Evolutionary conservation across 2,113 vertebrate species (phyloP).

Genomic region (Arothron firmamentum): DNA sequence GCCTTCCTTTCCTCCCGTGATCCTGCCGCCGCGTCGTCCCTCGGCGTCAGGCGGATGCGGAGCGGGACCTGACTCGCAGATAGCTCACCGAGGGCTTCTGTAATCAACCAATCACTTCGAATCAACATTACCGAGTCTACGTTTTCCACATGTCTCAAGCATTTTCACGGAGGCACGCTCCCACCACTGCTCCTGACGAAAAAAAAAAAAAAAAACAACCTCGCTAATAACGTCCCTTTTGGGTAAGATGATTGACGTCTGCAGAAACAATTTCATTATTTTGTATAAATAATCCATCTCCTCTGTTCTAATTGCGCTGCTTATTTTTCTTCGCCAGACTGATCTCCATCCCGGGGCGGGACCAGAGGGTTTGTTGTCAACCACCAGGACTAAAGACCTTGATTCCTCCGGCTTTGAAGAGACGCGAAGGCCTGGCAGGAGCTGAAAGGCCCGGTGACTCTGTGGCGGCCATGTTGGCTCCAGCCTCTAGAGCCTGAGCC

Average conservation of each 20-base stretch:
- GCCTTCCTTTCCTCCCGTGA: conserved; percentile 15
- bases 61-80: conserved; percentile 50
- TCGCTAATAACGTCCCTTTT: conserved; percentile 53
- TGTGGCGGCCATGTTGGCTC: conserved; percentile 20
- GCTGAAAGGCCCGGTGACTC: conserved; percentile 9
- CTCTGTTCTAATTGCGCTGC: conserved; percentile 68
- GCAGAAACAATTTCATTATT: conserved; percentile 74
- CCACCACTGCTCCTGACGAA: conserved; percentile 25
- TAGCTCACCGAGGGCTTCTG: conserved; percentile 60
- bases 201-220: conserved; percentile 20
- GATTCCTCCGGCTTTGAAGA: conserved; percentile 44
- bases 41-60: conserved; percentile 24
- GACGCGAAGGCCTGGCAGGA: conserved; percentile 33
- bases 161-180: conserved; percentile 53
- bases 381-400: conserved; percentile 38
- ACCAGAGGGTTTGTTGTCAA: conserved; percentile 56
- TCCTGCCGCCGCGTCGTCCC: conserved; percentile 53
- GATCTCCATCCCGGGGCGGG: conserved; percentile 54
- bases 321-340: conserved; percentile 71
- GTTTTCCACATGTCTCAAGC: conserved; percentile 67
- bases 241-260: conserved; percentile 72
- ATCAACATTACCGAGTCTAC: conserved; percentile 71
- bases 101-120: conserved; percentile 78
- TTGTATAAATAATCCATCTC: conserved; percentile 72
- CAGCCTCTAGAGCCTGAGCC: conserved; percentile 1